phyloP scores from a whole-genome alignment of 2,113 vertebrate species.

The Empidonax alnorum region DNA sequence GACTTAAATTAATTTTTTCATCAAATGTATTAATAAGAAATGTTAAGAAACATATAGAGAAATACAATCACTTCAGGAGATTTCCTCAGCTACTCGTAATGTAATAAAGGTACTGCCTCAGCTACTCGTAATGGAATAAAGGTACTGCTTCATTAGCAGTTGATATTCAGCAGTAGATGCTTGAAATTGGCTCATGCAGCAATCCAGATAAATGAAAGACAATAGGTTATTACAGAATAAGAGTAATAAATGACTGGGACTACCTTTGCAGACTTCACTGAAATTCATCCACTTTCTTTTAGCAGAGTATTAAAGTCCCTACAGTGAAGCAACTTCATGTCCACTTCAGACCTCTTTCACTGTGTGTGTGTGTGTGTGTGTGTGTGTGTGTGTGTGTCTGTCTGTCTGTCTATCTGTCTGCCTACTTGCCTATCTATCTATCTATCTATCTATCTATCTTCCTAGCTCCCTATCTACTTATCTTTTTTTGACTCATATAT shows the following conservation, averaged over 20 bases:
- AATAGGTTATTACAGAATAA: neutral
- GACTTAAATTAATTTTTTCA: neutral
- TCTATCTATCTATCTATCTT: too few species aligned
- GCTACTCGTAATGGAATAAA: neutral
- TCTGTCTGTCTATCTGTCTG: too few species aligned
- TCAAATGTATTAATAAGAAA: neutral
- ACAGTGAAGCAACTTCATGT: neutral
- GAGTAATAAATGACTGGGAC: neutral
- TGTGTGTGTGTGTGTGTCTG: neutral
- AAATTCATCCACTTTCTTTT: neutral
- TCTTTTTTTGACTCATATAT: neutral
- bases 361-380: too few species aligned
- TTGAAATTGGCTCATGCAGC: neutral
- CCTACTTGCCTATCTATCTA: rapidly evolving
- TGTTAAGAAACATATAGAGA: neutral
- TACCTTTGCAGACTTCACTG: neutral
- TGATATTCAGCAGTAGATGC: neutral
- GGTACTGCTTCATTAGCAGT: neutral
- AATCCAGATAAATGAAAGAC: neutral
- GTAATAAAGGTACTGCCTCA: neutral
- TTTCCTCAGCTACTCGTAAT: neutral
- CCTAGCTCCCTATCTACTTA: too few species aligned
- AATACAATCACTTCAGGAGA: neutral
- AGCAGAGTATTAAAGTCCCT: neutral
- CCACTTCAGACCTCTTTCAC: neutral